Conservation (phyloP, 2,113 vertebrate species). For the Oriolus oriolus region DNA sequence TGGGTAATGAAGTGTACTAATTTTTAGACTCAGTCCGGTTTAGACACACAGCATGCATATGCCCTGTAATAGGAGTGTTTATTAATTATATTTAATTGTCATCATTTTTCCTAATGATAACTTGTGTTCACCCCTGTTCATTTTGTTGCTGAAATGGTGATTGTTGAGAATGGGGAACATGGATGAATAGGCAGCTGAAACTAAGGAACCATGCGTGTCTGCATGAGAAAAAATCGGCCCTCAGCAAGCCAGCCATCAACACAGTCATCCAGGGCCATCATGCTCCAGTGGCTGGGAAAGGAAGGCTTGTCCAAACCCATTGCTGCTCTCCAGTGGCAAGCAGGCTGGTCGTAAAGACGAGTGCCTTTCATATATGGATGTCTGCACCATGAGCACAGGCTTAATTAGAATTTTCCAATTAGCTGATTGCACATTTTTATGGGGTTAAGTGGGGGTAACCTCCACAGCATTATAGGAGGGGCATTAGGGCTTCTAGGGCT, state of each 20-base stretch:
- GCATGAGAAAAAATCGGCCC: not conserved
- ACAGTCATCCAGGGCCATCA: not conserved
- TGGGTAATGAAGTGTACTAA: conserved; percentile 60
- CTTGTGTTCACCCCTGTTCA: conserved; percentile 9
- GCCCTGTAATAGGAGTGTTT: conserved; percentile 57
- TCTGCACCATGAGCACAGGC: not conserved
- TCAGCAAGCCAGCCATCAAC: not conserved
- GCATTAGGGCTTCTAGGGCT: not conserved
- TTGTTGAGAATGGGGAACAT: not conserved
- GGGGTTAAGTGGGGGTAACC: not conserved
- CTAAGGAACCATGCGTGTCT: conserved; percentile 5
- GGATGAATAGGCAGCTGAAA: conserved; percentile 32
- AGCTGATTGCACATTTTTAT: not conserved
- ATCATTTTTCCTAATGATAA: conserved; percentile 47
- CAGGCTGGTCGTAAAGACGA: not conserved
- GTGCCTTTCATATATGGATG: not conserved
- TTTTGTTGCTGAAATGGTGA: conserved; percentile 20
- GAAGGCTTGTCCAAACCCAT: not conserved
- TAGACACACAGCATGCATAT: conserved; percentile 54
- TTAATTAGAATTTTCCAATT: conserved; percentile 25
- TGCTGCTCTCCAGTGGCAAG: not conserved
- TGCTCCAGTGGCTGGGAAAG: conserved; percentile 13
- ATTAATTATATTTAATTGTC: conserved; percentile 69
- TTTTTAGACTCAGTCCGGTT: conserved; percentile 39
- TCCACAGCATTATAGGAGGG: not conserved